These are phyloP conservation scores for Acanthopagrus latus DNA, from an alignment of 2,797 vertebrate genomes.

Conservation along the genomic window DNA sequence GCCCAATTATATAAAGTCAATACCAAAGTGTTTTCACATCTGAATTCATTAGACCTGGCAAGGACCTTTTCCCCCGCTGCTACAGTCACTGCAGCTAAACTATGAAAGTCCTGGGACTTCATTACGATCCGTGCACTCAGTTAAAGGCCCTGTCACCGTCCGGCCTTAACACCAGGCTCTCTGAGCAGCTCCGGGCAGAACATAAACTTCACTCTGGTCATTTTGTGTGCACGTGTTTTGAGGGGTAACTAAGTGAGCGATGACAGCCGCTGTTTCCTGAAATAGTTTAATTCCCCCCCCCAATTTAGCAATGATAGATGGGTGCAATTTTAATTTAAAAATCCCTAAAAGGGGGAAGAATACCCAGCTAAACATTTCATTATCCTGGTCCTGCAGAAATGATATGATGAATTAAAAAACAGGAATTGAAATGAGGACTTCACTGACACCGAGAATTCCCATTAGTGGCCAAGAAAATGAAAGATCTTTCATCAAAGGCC, in stretches of 20 bases:
- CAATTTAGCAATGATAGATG: slow-evolving; percentile 39
- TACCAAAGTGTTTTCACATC: slow-evolving; percentile 68
- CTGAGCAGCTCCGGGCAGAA: slow-evolving; percentile 6
- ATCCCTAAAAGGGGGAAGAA: slow-evolving; percentile 37
- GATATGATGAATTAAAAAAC: slow-evolving; percentile 63
- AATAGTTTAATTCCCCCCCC: slow-evolving; percentile 47
- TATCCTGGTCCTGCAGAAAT: slow-evolving; percentile 62
- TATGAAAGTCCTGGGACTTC: slow-evolving; percentile 42
- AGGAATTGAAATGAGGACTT: slow-evolving; percentile 66
- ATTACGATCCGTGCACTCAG: slow-evolving; percentile 40
- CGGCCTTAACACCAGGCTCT: slow-evolving; percentile 25
- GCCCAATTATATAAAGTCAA: slow-evolving; percentile 75
- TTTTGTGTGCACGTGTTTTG: neutral
- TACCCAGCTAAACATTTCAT: slow-evolving; percentile 66
- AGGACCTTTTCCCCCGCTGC: slow-evolving; percentile 41
- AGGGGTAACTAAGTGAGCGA: slow-evolving; percentile 19
- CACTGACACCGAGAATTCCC: slow-evolving; percentile 63
- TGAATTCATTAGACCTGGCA: slow-evolving; percentile 67
- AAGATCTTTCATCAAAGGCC: slow-evolving; percentile 73
- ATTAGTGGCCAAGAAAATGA: slow-evolving; percentile 72
- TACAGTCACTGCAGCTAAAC: slow-evolving; percentile 22
- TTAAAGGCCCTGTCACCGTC: slow-evolving; percentile 32
- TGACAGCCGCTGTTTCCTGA: slow-evolving; percentile 20
- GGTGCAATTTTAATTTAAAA: slow-evolving; percentile 54
- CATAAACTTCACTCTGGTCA: slow-evolving; percentile 6